These are phyloP conservation scores for Choristoneura rosaceana DNA, from an alignment of 2,888 invertebrate genomes.

Conservation along the genomic window DNA sequence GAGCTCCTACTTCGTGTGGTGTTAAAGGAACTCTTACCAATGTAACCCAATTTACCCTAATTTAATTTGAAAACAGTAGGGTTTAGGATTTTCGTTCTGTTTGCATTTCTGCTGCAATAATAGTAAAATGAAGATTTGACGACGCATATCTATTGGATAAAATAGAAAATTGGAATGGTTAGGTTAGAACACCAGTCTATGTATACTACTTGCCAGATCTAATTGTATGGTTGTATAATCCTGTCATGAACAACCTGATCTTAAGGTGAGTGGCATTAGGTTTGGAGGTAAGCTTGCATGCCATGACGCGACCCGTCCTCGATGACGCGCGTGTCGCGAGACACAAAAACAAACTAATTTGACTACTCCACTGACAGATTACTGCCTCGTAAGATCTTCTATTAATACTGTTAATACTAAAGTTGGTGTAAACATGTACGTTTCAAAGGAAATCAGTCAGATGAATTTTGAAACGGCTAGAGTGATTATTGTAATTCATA, in stretches of 20 bases:
- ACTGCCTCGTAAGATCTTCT: background rate
- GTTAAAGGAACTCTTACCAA: too few species aligned
- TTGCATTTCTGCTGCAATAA: too few species aligned
- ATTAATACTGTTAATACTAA: too few species aligned
- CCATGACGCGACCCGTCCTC: constrained; percentile 10
- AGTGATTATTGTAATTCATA: too few species aligned
- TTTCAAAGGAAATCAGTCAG: background rate
- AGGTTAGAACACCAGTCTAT: background rate
- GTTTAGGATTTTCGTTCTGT: too few species aligned
- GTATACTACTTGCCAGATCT: background rate
- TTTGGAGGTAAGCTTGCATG: background rate
- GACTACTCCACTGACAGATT: constrained; percentile 4
- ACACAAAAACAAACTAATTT: constrained; percentile 9
- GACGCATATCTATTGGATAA: background rate
- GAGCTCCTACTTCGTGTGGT: too few species aligned
- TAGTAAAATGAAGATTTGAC: background rate
- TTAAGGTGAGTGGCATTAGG: background rate
- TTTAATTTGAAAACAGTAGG: too few species aligned
- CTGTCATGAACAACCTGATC: constrained; percentile 8
- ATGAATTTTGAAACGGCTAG: background rate
- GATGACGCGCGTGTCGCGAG: background rate
- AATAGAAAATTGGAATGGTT: background rate
- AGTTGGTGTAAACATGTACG: background rate
- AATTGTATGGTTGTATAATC: background rate
- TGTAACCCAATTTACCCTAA: too few species aligned